Evolutionary conservation across 1,140 invertebrate species (phyloP).

Genomic region (Popillia japonica): DNA sequence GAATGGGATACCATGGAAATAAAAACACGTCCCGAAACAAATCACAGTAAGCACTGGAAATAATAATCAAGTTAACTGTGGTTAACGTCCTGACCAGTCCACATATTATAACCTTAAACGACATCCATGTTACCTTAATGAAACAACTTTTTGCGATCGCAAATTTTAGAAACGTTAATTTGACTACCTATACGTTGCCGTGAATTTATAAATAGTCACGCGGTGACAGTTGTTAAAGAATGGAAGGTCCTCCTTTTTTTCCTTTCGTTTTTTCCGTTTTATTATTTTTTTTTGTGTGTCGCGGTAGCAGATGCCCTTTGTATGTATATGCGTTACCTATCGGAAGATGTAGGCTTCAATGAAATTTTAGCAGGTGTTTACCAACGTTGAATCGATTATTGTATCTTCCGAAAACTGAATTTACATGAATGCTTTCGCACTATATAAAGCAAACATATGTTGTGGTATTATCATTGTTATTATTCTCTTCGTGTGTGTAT

Average conservation of each 20-base stretch:
- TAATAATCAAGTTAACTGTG: constrained; percentile 32
- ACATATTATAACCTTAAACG: constrained; percentile 35
- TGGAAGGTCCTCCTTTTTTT: neutral
- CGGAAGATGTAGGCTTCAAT: constrained; percentile 27
- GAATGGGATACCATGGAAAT: constrained; percentile 26
- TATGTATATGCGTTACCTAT: constrained; percentile 20
- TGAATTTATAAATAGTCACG: constrained; percentile 48
- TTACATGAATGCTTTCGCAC: constrained; percentile 18
- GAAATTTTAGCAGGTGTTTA: constrained; percentile 33
- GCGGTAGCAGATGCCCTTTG: constrained; percentile 30
- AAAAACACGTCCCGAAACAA: constrained; percentile 29
- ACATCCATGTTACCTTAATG: constrained; percentile 48
- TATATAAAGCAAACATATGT: constrained; percentile 31
- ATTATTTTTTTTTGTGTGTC: neutral
- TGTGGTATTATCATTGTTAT: constrained; percentile 12
- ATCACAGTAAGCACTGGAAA: constrained; percentile 32
- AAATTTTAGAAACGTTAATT: constrained; percentile 47
- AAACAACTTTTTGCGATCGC: constrained; percentile 48
- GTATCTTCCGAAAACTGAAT: constrained; percentile 22
- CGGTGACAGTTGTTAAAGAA: constrained; percentile 33
- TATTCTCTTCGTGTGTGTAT: neutral
- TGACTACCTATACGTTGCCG: constrained; percentile 39
- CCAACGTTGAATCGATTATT: constrained; percentile 25
- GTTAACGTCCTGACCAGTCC: constrained; percentile 24
- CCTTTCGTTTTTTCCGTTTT: neutral